Base-by-base conservation (phyloP, 2,113 vertebrate genomes). In the Sinocyclocheilus maitianheensis region DNA sequence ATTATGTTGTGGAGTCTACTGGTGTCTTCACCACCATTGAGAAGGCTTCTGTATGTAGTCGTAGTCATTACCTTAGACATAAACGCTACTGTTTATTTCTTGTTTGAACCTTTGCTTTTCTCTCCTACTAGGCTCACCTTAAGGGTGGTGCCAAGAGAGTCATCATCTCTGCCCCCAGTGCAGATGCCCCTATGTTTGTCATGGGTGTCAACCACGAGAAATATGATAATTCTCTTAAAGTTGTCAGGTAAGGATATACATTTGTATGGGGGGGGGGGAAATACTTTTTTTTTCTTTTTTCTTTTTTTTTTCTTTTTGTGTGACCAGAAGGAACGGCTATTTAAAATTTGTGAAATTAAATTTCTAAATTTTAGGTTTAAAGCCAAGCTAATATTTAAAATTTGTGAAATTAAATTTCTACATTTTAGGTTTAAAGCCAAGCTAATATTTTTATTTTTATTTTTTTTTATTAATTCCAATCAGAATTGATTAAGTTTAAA, bases 181-280 rank as follows among this genome's bases (percentile, higher is more conserved):
- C 97, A 5, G 98, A 99, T 51, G 98, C 98, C 74, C 97, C 97
- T 89, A 99, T 99, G 98, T 99, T 98, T 0, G 98, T 99, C 86
- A 97, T 99, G 96, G 98, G 97, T 0, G 98, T 99, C 92, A 99
- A 99, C 94, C 97, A 99, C 0, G 96, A 99, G 16, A 97, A 97
- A 89, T 99, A 99, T 2, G 94, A 97, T 22, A 98, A 97, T 0
- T 96, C 96, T 46, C 95, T 97, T 79, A 93, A 94, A 85, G 96
- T 99, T 4, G 97, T 99, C 92, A 99, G 98, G 98, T 99, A 88
- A 91, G 91, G 55, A 40, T 20, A n/a, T 46, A 7, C 67, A 34
- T 2, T 16, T 71, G 8, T 14, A 20, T 1, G 30, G 30, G 30
- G 30, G 30, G 30, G 26, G 26, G 26, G 26, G 26, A 26, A 1